Evolutionary conservation across 2,797 vertebrate genomes (phyloP).

Genomic region (Acrossocheilus fasciatus): DNA sequence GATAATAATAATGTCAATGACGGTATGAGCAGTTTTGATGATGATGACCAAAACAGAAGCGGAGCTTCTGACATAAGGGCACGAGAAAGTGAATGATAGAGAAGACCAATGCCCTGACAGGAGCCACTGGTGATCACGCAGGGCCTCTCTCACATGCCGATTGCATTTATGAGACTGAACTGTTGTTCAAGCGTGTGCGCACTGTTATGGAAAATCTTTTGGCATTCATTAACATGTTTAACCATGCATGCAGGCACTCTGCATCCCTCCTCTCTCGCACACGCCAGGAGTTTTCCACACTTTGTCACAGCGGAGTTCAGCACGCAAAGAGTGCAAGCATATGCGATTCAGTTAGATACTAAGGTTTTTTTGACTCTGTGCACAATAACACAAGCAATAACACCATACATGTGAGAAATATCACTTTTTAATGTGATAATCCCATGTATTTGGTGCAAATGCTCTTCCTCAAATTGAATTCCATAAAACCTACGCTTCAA

Average conservation of each 20-base stretch:
- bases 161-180: constrained; percentile 25
- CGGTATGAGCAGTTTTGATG: constrained; percentile 9
- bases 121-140: neutral
- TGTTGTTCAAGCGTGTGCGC: constrained; percentile 37
- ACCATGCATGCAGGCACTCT: constrained; percentile 48
- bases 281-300: constrained; percentile 50
- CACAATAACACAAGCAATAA: constrained; percentile 29
- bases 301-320: constrained; percentile 40
- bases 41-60: constrained; percentile 33
- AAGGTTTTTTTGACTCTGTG: constrained; percentile 44
- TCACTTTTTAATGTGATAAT: constrained; percentile 47
- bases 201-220: constrained; percentile 53
- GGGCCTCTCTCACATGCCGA: constrained; percentile 35
- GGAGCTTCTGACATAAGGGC: neutral
- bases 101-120: constrained; percentile 6
- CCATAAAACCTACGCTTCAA: constrained; percentile 16
- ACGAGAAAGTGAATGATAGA: neutral
- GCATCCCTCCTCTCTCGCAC: constrained; percentile 30
- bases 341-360: constrained; percentile 53
- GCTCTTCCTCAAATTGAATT: constrained; percentile 19
- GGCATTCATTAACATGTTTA: constrained; percentile 60
- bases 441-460: constrained; percentile 15
- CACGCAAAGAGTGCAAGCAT: constrained; percentile 44
- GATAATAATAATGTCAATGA: constrained; percentile 35
- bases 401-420: constrained; percentile 55